phyloP scores from a whole-genome alignment of 2,797 vertebrate genomes.

The Decapterus maruadsi region DNA sequence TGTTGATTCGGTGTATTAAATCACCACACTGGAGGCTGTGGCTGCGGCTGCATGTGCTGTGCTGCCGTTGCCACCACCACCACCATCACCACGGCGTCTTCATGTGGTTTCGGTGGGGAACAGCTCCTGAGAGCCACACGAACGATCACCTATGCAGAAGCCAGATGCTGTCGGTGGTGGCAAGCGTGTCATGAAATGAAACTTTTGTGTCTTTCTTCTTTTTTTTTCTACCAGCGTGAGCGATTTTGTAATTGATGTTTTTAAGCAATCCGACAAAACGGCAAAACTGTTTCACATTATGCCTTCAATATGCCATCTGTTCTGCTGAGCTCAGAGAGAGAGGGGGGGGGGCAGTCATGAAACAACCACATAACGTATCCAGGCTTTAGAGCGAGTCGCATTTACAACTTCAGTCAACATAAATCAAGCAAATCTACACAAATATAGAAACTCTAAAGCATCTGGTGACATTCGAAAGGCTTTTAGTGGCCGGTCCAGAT shows the following conservation, averaged over 20 bases:
- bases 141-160: background rate
- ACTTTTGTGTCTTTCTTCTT: background rate
- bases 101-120: conserved; percentile 8
- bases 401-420: background rate
- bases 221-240: background rate
- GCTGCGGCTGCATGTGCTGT: background rate
- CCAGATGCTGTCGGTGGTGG: conserved; percentile 20
- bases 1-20: conserved; percentile 8
- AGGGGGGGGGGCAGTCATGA: background rate
- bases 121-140: background rate
- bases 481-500: background rate
- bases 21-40: conserved; percentile 9
- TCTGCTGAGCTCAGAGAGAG: conserved; percentile 1
- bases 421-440: conserved; percentile 29
- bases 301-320: conserved; percentile 23
- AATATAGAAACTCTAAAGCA: background rate
- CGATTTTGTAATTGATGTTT: conserved; percentile 17
- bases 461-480: background rate
- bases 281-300: conserved; percentile 6
- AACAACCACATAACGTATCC: conserved; percentile 14
- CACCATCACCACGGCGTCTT: background rate
- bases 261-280: conserved; percentile 7
- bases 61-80: background rate
- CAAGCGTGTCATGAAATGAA: background rate
- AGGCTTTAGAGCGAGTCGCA: conserved; percentile 8